These are phyloP conservation scores for Anagrus nilaparvatae DNA, from an alignment of 1,140 invertebrate genomes.

Conservation along the genomic window DNA sequence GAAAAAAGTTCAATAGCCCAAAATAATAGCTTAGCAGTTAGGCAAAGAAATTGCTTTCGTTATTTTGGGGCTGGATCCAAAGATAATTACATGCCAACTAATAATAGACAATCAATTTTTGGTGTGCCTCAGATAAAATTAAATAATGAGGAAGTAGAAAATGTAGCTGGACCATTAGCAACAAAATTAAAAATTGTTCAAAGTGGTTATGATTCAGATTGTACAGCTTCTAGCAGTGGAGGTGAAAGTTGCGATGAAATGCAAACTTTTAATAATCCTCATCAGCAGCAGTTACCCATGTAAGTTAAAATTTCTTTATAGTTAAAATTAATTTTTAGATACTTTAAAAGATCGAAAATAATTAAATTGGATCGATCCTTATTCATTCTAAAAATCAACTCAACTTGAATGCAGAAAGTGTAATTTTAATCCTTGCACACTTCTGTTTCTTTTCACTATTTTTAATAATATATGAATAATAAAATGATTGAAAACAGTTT, in stretches of 20 bases:
- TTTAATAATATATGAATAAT: too few species aligned
- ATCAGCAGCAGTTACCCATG: slow-evolving; percentile 65
- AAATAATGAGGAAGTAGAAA: slow-evolving; percentile 48
- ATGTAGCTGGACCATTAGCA: slow-evolving; percentile 56
- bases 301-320: too few species aligned
- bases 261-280: slow-evolving; percentile 64
- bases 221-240: slow-evolving; percentile 85
- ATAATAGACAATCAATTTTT: slow-evolving; percentile 32
- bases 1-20: slow-evolving; percentile 35
- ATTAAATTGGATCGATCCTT: too few species aligned
- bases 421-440: too few species aligned
- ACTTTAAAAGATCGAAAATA: too few species aligned
- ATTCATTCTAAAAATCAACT: too few species aligned
- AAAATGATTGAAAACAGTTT: too few species aligned
- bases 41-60: slow-evolving; percentile 33
- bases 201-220: slow-evolving; percentile 76
- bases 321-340: too few species aligned
- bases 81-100: slow-evolving; percentile 33
- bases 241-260: slow-evolving; percentile 89
- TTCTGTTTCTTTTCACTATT: too few species aligned
- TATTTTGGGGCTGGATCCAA: slow-evolving; percentile 55
- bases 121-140: slow-evolving; percentile 41
- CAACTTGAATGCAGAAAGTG: too few species aligned
- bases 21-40: slow-evolving; percentile 29
- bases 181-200: slow-evolving; percentile 63